A percentile compares a stretch with the other conserved stretches of the same genome.
Evolutionary conservation across 2,888 invertebrate species (phyloP).

Genomic region (Aelia acuminata): DNA sequence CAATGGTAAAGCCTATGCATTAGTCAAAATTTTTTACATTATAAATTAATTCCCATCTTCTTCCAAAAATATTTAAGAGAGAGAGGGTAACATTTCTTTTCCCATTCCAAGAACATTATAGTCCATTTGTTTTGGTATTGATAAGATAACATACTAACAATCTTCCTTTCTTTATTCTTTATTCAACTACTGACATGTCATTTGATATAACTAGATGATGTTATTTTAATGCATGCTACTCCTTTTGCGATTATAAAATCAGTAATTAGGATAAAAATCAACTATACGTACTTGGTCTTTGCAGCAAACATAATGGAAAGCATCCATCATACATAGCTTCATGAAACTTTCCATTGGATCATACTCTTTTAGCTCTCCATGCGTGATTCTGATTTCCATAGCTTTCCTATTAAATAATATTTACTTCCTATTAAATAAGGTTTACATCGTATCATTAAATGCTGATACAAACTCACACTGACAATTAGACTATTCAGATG

Average conservation of each 20-base stretch:
- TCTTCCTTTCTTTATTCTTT: too few relatives aligned
- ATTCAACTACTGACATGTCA: too few relatives aligned
- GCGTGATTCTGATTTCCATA: constrained; percentile 11
- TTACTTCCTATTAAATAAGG: neutral
- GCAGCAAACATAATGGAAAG: constrained; percentile 37
- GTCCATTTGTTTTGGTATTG: too few relatives aligned
- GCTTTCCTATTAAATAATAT: constrained; percentile 1
- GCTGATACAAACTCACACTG: neutral
- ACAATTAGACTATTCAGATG: neutral
- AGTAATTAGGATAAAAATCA: neutral
- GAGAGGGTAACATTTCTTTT: too few relatives aligned
- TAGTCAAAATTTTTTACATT: neutral
- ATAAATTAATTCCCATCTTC: neutral
- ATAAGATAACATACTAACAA: too few relatives aligned
- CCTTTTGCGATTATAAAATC: neutral
- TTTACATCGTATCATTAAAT: neutral
- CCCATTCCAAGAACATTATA: too few relatives aligned
- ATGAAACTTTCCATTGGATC: constrained; percentile 38
- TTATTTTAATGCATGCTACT: neutral
- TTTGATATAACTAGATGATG: too few relatives aligned
- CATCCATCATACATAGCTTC: constrained; percentile 34
- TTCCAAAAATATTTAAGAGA: neutral
- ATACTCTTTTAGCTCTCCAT: constrained; percentile 38
- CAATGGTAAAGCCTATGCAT: too few relatives aligned
- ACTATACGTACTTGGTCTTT: neutral